These are phyloP conservation scores for Pseudorectes ferrugineus DNA, from an alignment of 2,113 vertebrate species.

Conservation along the genomic window DNA sequence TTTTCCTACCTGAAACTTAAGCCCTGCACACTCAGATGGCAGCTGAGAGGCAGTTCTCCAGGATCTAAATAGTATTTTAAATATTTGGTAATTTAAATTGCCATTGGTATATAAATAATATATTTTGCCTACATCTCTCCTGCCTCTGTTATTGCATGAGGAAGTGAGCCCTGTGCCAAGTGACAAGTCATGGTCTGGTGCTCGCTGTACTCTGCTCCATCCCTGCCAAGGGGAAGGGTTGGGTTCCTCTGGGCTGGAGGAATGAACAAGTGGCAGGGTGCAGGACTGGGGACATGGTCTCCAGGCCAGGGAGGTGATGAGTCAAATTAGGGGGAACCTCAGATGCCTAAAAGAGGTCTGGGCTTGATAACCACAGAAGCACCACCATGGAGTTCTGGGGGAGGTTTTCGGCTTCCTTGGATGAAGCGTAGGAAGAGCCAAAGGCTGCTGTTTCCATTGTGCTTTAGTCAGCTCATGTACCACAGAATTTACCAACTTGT, in stretches of 20 bases:
- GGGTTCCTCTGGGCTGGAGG: neutral
- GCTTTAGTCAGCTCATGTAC: neutral
- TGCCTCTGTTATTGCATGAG: neutral
- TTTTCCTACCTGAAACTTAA: constrained; percentile 40
- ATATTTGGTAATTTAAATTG: constrained; percentile 16
- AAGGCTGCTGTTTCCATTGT: neutral
- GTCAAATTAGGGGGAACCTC: neutral
- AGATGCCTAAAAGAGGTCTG: neutral
- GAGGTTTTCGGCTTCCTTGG: neutral
- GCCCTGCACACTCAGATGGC: neutral
- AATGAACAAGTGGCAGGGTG: neutral
- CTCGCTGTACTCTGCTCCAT: neutral
- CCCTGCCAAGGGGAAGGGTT: neutral
- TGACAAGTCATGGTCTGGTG: neutral
- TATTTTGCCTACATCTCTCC: neutral
- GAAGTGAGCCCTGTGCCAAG: neutral
- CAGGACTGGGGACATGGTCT: neutral
- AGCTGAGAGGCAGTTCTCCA: neutral
- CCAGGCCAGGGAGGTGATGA: neutral
- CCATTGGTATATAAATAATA: neutral
- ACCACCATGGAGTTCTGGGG: fast-evolving
- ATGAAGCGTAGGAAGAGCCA: neutral
- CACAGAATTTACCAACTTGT: neutral
- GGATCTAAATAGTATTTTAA: neutral
- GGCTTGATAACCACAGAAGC: neutral